Evolutionary conservation across 2,797 vertebrate species (phyloP).

Genomic region (Scomberomorus guttatus): DNA sequence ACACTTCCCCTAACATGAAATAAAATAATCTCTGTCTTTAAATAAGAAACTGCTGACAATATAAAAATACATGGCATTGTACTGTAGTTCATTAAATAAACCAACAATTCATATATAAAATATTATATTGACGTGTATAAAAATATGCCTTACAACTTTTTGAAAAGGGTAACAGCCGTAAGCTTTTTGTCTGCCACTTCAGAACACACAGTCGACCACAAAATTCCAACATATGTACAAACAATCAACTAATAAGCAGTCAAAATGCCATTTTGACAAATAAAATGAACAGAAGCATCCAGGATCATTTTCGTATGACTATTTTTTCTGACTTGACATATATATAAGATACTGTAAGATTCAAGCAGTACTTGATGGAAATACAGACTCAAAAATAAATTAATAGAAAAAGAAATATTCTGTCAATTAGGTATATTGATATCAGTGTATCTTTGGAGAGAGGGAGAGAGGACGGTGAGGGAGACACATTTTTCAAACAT

Average conservation of each 20-base stretch:
- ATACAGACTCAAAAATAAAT: conserved; percentile 84
- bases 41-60: conserved; percentile 88
- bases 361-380: conserved; percentile 80
- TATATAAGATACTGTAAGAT: conserved; percentile 78
- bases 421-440: conserved; percentile 74
- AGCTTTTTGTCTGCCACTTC: conserved; percentile 85
- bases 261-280: conserved; percentile 73
- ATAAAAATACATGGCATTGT: conserved; percentile 91
- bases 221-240: conserved; percentile 84
- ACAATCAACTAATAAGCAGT: conserved; percentile 80
- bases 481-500: conserved; percentile 72
- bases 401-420: conserved; percentile 79
- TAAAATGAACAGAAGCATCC: conserved; percentile 76
- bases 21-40: conserved; percentile 86
- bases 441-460: conserved; percentile 87
- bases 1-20: conserved; percentile 79
- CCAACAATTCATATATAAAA: conserved; percentile 90
- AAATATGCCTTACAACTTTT: conserved; percentile 89
- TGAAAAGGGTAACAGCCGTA: conserved; percentile 86
- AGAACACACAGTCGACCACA: conserved; percentile 82
- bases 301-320: conserved; percentile 70
- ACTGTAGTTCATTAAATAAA: conserved; percentile 90
- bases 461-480: conserved; percentile 82
- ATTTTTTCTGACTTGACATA: conserved; percentile 75
- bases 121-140: conserved; percentile 90